phyloP scores from a whole-genome alignment of 2,113 vertebrate species.

The Oceanites oceanicus region DNA sequence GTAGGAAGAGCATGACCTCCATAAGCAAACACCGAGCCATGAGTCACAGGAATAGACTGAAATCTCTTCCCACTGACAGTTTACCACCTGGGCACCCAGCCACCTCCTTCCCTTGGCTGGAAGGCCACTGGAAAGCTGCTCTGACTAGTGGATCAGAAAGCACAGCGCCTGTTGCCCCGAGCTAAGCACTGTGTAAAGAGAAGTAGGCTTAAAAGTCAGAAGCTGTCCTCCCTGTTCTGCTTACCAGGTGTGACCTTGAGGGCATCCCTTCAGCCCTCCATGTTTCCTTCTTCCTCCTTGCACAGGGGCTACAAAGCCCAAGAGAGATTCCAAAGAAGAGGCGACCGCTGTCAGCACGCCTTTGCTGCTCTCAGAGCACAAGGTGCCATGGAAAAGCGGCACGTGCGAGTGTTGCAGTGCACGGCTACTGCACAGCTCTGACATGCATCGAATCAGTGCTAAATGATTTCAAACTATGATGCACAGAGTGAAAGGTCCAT shows the following conservation, averaged over 20 bases:
- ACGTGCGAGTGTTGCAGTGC: rapidly evolving
- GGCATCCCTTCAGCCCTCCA: neutral
- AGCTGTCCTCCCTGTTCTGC: neutral
- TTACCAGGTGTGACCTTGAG: neutral
- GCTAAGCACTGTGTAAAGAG: neutral
- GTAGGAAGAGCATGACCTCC: neutral
- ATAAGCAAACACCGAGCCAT: neutral
- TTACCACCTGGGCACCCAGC: neutral
- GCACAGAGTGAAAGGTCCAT: neutral
- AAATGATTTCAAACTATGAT: neutral
- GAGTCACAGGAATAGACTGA: neutral
- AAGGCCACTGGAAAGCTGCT: neutral
- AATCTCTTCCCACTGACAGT: neutral
- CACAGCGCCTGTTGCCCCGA: rapidly evolving
- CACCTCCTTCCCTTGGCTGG: neutral
- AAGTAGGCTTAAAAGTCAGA: neutral
- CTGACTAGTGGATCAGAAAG: neutral
- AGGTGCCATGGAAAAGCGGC: neutral
- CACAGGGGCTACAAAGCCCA: neutral
- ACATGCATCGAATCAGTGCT: rapidly evolving
- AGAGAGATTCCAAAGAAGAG: neutral
- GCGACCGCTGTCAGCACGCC: rapidly evolving
- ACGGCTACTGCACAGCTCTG: neutral
- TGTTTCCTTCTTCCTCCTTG: neutral
- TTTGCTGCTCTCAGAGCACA: neutral